Conservation (phyloP, 2,888 invertebrate species). For the Molanna angustata region DNA sequence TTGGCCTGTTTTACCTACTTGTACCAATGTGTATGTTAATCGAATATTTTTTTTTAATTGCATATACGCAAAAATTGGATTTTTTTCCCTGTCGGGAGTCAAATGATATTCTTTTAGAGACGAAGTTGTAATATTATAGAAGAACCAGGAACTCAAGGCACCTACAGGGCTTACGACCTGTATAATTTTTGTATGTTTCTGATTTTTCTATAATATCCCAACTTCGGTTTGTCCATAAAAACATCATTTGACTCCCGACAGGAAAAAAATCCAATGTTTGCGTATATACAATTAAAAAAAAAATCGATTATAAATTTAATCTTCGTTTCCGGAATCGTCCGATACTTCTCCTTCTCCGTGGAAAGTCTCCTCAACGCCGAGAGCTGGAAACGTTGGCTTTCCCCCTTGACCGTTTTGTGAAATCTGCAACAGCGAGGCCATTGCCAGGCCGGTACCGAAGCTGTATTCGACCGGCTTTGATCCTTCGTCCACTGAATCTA, state of each 20-base stretch:
- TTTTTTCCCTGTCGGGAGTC: too few relatives aligned
- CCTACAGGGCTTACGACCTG: too few relatives aligned
- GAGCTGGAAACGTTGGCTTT: conserved; percentile 37
- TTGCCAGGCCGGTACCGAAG: conserved; percentile 51
- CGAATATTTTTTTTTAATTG: too few relatives aligned
- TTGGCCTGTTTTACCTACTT: too few relatives aligned
- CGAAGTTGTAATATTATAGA: too few relatives aligned
- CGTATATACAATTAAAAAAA: background rate
- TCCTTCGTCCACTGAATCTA: conserved; percentile 44
- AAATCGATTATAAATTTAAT: conserved; percentile 6
- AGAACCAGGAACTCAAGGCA: too few relatives aligned
- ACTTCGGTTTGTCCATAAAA: background rate
- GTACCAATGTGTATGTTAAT: too few relatives aligned
- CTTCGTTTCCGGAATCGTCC: conserved; percentile 50
- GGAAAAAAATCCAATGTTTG: background rate
- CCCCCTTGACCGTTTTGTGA: conserved; percentile 36
- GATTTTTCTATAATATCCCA: too few relatives aligned
- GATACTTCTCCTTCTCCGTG: conserved; percentile 51
- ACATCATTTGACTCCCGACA: background rate
- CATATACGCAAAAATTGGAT: too few relatives aligned
- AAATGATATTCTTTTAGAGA: too few relatives aligned
- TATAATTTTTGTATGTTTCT: too few relatives aligned
- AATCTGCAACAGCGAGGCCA: conserved; percentile 48
- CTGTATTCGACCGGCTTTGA: conserved; percentile 50
- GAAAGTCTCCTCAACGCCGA: conserved; percentile 47